phyloP scores from a whole-genome alignment of 2,888 invertebrate species.

The Temnothorax unifasciatus region DNA sequence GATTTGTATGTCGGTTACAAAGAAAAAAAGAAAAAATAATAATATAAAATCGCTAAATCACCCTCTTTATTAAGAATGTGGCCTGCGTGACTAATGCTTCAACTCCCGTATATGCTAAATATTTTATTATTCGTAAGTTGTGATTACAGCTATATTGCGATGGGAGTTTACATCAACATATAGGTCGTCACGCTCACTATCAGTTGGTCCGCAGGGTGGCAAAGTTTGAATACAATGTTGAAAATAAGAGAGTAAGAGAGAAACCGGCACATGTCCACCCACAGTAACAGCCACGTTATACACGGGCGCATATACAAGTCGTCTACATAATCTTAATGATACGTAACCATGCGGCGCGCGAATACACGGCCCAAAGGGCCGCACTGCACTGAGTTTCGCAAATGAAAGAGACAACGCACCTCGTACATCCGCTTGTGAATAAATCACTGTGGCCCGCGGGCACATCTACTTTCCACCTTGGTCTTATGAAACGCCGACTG shows the following conservation, averaged over 20 bases:
- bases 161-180: neutral
- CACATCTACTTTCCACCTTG: neutral
- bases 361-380: neutral
- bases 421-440: neutral
- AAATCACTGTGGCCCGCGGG: constrained; percentile 5
- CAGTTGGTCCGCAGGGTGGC: neutral
- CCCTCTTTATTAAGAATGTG: neutral
- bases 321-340: constrained; percentile 28
- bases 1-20: neutral
- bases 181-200: neutral
- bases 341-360: neutral
- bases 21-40: neutral
- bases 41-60: neutral
- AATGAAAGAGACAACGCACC: constrained; percentile 26
- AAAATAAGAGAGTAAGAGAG: neutral
- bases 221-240: constrained; percentile 3
- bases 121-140: neutral
- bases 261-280: neutral
- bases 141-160: neutral
- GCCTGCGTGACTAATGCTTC: neutral
- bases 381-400: neutral
- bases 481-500: constrained; percentile 28
- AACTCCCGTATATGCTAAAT: neutral
- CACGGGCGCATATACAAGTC: neutral
- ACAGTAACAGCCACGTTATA: neutral